These are phyloP conservation scores for Blastobasis adustella DNA, from an alignment of 2,888 invertebrate genomes.

Conservation along the genomic window DNA sequence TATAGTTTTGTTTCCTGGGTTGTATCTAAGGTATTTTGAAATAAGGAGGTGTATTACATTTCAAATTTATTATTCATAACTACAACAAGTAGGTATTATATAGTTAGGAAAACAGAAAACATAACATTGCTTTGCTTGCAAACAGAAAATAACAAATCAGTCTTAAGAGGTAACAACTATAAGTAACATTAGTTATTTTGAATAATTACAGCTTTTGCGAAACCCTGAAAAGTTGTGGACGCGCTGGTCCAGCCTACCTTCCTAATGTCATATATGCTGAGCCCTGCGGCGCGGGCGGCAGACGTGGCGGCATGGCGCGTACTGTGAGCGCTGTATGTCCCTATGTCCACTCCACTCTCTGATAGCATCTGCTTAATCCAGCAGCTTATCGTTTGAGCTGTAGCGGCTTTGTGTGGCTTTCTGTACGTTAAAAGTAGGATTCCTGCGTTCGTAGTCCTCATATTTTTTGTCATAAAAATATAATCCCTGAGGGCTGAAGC, in stretches of 20 bases:
- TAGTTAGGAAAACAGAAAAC: background rate
- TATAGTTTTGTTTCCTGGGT: background rate
- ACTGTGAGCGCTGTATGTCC: slow-evolving; percentile 17
- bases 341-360: slow-evolving; percentile 13
- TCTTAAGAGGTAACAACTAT: background rate
- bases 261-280: slow-evolving; percentile 4
- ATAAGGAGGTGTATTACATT: background rate
- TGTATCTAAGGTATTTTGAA: background rate
- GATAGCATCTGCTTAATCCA: slow-evolving; percentile 8
- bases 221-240: background rate
- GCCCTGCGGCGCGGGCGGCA: slow-evolving; percentile 3
- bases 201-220: background rate
- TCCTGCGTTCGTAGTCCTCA: background rate
- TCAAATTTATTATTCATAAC: background rate
- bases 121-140: background rate
- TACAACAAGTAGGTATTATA: background rate
- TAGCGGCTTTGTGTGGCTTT: background rate
- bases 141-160: too few species aligned
- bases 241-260: background rate
- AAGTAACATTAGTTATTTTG: background rate
- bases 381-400: background rate
- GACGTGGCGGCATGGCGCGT: slow-evolving; percentile 12
- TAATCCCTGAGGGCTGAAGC: background rate
- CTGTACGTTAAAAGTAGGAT: background rate
- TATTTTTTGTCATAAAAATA: background rate